A percentile compares a stretch with the other conserved stretches of the same genome.
Conservation (phyloP, 1,140 invertebrate species). For the Philopotamus ludificatus region DNA sequence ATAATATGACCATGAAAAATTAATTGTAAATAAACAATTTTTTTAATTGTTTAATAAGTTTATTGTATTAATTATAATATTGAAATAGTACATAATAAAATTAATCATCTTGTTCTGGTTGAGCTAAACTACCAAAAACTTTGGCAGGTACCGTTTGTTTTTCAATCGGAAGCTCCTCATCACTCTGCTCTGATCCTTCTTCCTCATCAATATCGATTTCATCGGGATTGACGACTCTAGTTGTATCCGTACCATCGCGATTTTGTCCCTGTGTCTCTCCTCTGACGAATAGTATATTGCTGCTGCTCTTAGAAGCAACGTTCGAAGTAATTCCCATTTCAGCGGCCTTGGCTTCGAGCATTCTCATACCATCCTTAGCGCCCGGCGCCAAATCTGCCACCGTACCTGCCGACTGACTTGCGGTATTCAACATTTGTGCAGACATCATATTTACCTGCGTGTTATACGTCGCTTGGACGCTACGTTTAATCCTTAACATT, state of each 20-base stretch:
- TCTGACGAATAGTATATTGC: slow-evolving; percentile 79
- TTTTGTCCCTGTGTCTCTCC: slow-evolving; percentile 80
- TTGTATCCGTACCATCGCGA: slow-evolving; percentile 66
- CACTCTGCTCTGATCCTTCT: slow-evolving; percentile 60
- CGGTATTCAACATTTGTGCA: slow-evolving; percentile 88
- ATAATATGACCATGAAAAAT: too few relatives aligned
- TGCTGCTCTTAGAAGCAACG: slow-evolving; percentile 50
- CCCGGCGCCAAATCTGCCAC: slow-evolving; percentile 68
- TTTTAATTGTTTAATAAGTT: background rate
- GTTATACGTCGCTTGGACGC: slow-evolving; percentile 96
- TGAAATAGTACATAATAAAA: too few relatives aligned
- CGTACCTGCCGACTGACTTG: slow-evolving; percentile 61
- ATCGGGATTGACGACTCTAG: slow-evolving; percentile 82
- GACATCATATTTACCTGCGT: slow-evolving; percentile 98
- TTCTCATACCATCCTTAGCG: slow-evolving; percentile 81
- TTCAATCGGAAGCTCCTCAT: slow-evolving; percentile 69
- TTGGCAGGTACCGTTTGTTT: slow-evolving; percentile 79
- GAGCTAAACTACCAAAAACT: slow-evolving; percentile 78
- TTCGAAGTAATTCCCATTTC: slow-evolving; percentile 54
- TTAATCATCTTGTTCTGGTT: slow-evolving; percentile 27
- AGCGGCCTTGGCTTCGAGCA: slow-evolving; percentile 81
- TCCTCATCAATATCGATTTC: slow-evolving; percentile 90
- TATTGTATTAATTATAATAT: too few relatives aligned
- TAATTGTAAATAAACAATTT: background rate
- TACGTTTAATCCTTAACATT: slow-evolving; percentile 97